Percentiles rank a stretch among this genome's conserved stretches.
Evolutionary conservation across 2,888 invertebrate species (phyloP).

Genomic region (Eupeodes latifasciatus): DNA sequence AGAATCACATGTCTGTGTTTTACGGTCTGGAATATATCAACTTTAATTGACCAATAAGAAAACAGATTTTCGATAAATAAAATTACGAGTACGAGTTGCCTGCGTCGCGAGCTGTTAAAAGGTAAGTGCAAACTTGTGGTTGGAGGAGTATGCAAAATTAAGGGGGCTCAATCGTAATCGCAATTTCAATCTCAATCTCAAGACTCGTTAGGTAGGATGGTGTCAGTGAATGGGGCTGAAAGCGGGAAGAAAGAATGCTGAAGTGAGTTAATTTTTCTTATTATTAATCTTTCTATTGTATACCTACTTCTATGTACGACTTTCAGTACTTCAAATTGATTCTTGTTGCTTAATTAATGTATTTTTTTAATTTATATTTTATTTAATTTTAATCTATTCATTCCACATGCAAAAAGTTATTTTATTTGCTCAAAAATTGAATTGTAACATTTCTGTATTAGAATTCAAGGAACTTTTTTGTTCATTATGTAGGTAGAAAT

Average conservation of each 20-base stretch:
- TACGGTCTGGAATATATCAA: slow-evolving; percentile 55
- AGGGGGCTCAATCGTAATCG: neutral
- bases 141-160: neutral
- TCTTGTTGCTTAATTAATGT: slow-evolving; percentile 6
- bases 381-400: neutral
- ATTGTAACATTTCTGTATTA: neutral
- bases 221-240: neutral
- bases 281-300: neutral
- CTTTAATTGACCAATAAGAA: slow-evolving; percentile 30
- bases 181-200: neutral
- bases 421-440: neutral
- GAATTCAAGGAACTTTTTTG: neutral
- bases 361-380: neutral
- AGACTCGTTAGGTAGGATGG: neutral
- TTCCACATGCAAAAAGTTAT: neutral
- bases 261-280: neutral
- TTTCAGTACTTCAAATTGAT: neutral
- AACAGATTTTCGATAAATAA: slow-evolving; percentile 14
- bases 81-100: neutral
- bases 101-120: neutral
- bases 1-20: slow-evolving; percentile 9
- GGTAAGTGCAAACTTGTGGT: slow-evolving; percentile 1
- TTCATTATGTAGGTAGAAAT: neutral
- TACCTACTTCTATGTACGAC: too few species aligned
- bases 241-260: neutral